Conservation (phyloP, 2,113 vertebrate genomes). For the Albula glossodonta region DNA sequence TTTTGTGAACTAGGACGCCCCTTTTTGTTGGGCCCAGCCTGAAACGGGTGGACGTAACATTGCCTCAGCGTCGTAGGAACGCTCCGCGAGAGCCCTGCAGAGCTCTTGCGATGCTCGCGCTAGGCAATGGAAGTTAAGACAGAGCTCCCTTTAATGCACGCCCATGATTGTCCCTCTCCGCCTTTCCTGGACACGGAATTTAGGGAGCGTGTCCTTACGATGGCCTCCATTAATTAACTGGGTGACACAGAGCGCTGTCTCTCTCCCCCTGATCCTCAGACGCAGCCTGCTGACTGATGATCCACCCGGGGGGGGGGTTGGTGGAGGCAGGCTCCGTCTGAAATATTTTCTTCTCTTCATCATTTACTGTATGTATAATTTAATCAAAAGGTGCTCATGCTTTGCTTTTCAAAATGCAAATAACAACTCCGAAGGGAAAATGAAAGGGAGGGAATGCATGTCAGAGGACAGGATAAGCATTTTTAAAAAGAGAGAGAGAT, state of each 20-base stretch:
- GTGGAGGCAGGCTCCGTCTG: not conserved
- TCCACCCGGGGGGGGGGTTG: too few species aligned
- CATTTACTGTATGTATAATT: constrained; percentile 13
- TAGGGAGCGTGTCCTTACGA: not conserved
- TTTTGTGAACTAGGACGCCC: too few species aligned
- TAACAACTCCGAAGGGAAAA: not conserved
- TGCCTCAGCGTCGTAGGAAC: too few species aligned
- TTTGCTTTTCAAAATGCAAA: not conserved
- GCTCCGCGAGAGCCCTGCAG: not conserved
- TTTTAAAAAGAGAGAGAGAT: not conserved
- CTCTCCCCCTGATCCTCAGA: not conserved
- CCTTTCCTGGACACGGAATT: not conserved
- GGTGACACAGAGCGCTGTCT: not conserved
- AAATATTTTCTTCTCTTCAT: not conserved
- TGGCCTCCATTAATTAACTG: not conserved
- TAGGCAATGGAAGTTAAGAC: not conserved
- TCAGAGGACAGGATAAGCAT: not conserved
- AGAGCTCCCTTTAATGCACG: not conserved
- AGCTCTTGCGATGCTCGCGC: not conserved
- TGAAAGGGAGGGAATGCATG: not conserved
- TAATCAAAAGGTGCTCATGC: constrained; percentile 4
- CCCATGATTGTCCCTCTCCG: not conserved
- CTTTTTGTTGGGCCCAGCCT: too few species aligned
- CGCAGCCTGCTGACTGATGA: not conserved
- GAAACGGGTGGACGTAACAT: too few species aligned